These are phyloP conservation scores for Clistopyga incitator DNA, from an alignment of 2,888 invertebrate genomes.

Conservation along the genomic window DNA sequence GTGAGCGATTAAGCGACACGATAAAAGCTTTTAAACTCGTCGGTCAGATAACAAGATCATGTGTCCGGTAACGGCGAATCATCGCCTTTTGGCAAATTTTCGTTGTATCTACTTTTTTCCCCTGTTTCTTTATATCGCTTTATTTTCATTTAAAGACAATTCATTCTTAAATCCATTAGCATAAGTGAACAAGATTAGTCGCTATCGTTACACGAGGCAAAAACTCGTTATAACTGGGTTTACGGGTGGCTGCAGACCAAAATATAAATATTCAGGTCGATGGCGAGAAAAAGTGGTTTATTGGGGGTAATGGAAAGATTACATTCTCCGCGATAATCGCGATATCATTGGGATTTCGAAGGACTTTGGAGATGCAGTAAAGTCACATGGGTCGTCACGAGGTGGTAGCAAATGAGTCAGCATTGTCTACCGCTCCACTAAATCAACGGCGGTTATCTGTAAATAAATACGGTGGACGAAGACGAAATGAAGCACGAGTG, in stretches of 20 bases:
- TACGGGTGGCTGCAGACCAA: neutral
- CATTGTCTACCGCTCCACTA: neutral
- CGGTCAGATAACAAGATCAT: conserved; percentile 51
- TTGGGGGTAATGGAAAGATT: conserved; percentile 47
- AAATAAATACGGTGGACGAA: conserved; percentile 9
- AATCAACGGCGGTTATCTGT: conserved; percentile 27
- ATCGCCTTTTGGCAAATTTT: neutral
- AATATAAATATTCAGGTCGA: conserved; percentile 13
- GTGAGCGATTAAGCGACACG: conserved; percentile 61
- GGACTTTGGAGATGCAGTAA: conserved; percentile 11
- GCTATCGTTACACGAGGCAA: neutral
- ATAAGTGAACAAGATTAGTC: neutral
- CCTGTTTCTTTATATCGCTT: neutral
- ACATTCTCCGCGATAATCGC: conserved; percentile 22
- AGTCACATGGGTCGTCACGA: conserved; percentile 43
- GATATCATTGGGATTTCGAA: neutral
- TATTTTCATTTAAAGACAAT: neutral
- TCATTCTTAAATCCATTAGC: neutral
- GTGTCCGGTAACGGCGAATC: neutral
- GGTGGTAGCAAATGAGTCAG: conserved; percentile 25
- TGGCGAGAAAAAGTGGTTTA: conserved; percentile 17
- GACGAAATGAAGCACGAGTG: neutral
- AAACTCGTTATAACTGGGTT: neutral
- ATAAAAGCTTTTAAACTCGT: conserved; percentile 67
- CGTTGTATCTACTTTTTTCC: neutral